These are phyloP conservation scores for Oxyruncus cristatus DNA, from an alignment of 2,113 vertebrate species.

Conservation along the genomic window DNA sequence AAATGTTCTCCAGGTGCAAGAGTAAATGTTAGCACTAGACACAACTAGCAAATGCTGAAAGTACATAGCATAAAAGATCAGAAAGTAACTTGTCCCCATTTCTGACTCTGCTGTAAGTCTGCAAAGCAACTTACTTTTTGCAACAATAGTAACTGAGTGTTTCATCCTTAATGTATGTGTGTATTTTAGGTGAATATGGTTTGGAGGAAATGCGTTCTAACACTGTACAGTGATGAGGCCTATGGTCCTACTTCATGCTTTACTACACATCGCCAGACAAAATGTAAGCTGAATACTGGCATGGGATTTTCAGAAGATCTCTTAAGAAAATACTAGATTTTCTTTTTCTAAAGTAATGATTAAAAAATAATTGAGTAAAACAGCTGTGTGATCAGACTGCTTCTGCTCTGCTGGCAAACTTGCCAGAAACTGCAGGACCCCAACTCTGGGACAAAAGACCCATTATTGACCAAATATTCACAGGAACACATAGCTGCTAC, in stretches of 20 bases:
- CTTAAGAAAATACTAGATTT: neutral
- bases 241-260: neutral
- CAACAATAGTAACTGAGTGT: neutral
- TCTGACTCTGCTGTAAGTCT: neutral
- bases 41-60: neutral
- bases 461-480: neutral
- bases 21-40: neutral
- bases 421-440: neutral
- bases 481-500: neutral
- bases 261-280: neutral
- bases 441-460: neutral
- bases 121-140: neutral
- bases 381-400: neutral
- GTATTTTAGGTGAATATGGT: neutral
- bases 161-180: neutral
- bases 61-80: neutral
- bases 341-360: neutral
- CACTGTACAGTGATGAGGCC: neutral
- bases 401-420: neutral
- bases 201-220: neutral
- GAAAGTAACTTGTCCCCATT: neutral
- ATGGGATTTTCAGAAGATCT: neutral
- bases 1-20: neutral
- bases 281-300: neutral
- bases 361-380: neutral